These are phyloP conservation scores for Brachyrhaphis roseni DNA, from an alignment of 2,797 vertebrate species.

Conservation along the genomic window DNA sequence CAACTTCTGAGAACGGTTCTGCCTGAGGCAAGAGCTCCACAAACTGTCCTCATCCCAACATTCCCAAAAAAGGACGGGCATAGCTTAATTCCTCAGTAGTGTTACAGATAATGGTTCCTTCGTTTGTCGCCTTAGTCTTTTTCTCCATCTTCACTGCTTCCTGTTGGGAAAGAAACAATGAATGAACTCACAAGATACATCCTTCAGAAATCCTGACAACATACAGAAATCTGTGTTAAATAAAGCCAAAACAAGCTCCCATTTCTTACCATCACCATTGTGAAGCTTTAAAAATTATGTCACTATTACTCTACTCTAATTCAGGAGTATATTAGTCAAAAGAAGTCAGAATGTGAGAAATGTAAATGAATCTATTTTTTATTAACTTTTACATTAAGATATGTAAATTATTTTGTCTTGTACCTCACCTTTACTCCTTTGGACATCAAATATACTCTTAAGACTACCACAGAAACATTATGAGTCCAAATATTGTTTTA, in stretches of 20 bases:
- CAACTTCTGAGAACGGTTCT: conserved; percentile 50
- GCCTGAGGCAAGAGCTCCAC: conserved; percentile 71
- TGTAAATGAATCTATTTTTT: neutral
- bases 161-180: conserved; percentile 69
- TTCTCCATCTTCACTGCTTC: conserved; percentile 98
- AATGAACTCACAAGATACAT: neutral
- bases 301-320: neutral
- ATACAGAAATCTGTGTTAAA: neutral
- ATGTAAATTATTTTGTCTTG: neutral
- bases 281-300: neutral
- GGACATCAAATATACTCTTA: neutral
- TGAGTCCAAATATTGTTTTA: neutral
- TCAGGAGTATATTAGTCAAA: neutral
- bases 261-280: neutral
- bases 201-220: neutral
- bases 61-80: conserved; percentile 39
- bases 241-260: neutral
- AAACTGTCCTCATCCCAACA: conserved; percentile 33
- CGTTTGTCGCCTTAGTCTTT: conserved; percentile 84
- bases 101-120: conserved; percentile 25
- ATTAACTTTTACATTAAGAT: neutral
- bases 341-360: neutral
- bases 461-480: neutral
- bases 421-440: neutral
- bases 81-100: conserved; percentile 35